Evolutionary conservation across 2,888 invertebrate species (phyloP).

Genomic region (Lasioglossum figueresi): DNA sequence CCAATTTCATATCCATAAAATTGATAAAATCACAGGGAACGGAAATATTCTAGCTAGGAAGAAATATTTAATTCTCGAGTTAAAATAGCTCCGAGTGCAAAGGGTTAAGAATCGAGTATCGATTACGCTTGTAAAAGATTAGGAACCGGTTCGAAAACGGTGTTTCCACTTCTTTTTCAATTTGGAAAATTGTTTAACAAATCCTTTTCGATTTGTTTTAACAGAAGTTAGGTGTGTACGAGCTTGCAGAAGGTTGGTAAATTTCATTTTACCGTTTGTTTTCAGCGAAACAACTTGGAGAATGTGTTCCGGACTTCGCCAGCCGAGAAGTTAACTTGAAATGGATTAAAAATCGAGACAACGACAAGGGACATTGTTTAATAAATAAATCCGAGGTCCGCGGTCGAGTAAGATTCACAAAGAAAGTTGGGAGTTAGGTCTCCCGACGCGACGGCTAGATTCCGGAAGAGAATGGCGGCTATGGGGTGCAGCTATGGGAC

Average conservation of each 20-base stretch:
- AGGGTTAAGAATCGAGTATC: too few species aligned
- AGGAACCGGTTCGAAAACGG: too few species aligned
- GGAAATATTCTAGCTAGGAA: too few species aligned
- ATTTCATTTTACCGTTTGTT: background rate
- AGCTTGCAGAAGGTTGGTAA: background rate
- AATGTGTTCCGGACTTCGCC: background rate
- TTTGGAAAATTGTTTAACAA: background rate
- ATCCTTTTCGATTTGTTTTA: too few species aligned
- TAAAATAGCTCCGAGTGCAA: too few species aligned
- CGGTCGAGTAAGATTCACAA: background rate
- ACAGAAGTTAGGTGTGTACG: background rate
- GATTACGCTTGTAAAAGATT: too few species aligned
- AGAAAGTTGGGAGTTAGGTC: slow-evolving; percentile 23
- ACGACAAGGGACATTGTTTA: background rate
- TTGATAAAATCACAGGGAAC: too few species aligned
- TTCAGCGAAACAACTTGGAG: background rate
- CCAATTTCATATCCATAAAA: too few species aligned
- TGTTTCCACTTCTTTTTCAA: too few species aligned
- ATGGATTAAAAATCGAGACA: background rate
- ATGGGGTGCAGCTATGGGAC: slow-evolving; percentile 23
- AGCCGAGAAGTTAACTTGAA: background rate
- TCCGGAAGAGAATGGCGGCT: slow-evolving; percentile 27
- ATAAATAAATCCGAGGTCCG: background rate
- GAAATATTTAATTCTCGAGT: too few species aligned
- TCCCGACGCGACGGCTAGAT: slow-evolving; percentile 1